phyloP scores from a whole-genome alignment of 2,888 invertebrate species.

The Drosophila helvetica region DNA sequence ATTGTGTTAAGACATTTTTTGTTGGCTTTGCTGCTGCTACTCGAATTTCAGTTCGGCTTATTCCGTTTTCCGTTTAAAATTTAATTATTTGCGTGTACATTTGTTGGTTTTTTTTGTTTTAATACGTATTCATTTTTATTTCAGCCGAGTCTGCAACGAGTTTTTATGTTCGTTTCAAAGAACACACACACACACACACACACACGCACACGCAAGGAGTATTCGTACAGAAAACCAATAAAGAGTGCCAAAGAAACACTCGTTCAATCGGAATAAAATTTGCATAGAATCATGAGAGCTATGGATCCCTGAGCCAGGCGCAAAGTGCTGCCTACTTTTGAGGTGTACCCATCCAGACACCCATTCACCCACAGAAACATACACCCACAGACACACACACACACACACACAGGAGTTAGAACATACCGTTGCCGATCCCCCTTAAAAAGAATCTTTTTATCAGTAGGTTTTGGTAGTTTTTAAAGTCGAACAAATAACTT shows the following conservation, averaged over 20 bases:
- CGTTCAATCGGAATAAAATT: slow-evolving; percentile 49
- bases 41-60: slow-evolving; percentile 38
- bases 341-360: slow-evolving; percentile 24
- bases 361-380: slow-evolving; percentile 16
- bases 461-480: slow-evolving; percentile 67
- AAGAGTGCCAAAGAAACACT: slow-evolving; percentile 36
- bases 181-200: slow-evolving; percentile 18
- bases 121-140: slow-evolving; percentile 22
- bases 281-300: slow-evolving; percentile 45
- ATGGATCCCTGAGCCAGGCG: slow-evolving; percentile 15
- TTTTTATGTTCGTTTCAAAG: slow-evolving; percentile 26
- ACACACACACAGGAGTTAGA: slow-evolving; percentile 46
- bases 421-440: slow-evolving; percentile 37
- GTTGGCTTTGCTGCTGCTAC: slow-evolving; percentile 30
- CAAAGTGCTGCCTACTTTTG: slow-evolving; percentile 14
- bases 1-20: slow-evolving; percentile 32
- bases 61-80: slow-evolving; percentile 37
- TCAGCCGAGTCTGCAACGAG: slow-evolving; percentile 50
- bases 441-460: slow-evolving; percentile 45
- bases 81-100: slow-evolving; percentile 39
- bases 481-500: slow-evolving; percentile 53
- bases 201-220: slow-evolving; percentile 32
- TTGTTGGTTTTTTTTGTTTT: slow-evolving; percentile 22
- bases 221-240: slow-evolving; percentile 32
- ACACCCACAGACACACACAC: slow-evolving; percentile 30